Percentiles rank a stretch among this genome's conserved stretches.
These are phyloP conservation scores for Drosophila engyochracea DNA, from an alignment of 2,888 invertebrate species.

Conservation along the genomic window DNA sequence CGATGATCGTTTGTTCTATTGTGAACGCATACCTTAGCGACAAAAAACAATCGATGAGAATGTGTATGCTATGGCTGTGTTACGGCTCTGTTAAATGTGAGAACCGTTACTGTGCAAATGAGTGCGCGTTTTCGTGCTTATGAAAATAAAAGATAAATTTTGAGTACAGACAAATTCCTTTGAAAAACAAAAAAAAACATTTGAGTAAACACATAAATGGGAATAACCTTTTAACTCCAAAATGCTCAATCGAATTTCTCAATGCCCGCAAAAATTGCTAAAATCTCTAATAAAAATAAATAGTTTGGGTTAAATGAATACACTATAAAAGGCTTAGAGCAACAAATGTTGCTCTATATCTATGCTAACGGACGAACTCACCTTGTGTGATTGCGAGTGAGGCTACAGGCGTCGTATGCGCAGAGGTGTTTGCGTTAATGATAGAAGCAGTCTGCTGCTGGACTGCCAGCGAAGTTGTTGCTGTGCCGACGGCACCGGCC, in stretches of 20 bases:
- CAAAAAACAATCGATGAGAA: not conserved
- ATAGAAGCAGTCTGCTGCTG: slow-evolving; percentile 60
- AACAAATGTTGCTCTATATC: slow-evolving; percentile 10
- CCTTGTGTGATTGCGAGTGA: slow-evolving; percentile 91
- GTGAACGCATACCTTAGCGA: not conserved
- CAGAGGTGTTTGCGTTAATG: slow-evolving; percentile 82
- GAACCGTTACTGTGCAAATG: slow-evolving; percentile 2
- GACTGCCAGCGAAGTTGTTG: slow-evolving; percentile 67
- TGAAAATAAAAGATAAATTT: not conserved
- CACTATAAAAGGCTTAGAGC: not conserved
- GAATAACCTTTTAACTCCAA: slow-evolving; percentile 64
- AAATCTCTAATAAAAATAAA: slow-evolving; percentile 70
- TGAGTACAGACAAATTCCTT: not conserved
- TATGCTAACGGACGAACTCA: slow-evolving; percentile 52
- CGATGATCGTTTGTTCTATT: slow-evolving; percentile 10
- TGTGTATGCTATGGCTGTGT: not conserved
- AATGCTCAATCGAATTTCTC: slow-evolving; percentile 71
- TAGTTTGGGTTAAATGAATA: slow-evolving; percentile 5
- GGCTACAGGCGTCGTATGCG: slow-evolving; percentile 86
- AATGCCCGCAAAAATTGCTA: slow-evolving; percentile 80
- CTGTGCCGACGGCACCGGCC: slow-evolving; percentile 40
- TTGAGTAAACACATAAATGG: slow-evolving; percentile 17
- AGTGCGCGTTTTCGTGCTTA: not conserved
- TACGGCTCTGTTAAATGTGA: slow-evolving; percentile 1
- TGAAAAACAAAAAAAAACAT: not conserved